Evolutionary conservation across 2,888 invertebrate genomes (phyloP), one percentile per base, ranked within the genome.

Genomic region (Watsonalla binaria): DNA sequence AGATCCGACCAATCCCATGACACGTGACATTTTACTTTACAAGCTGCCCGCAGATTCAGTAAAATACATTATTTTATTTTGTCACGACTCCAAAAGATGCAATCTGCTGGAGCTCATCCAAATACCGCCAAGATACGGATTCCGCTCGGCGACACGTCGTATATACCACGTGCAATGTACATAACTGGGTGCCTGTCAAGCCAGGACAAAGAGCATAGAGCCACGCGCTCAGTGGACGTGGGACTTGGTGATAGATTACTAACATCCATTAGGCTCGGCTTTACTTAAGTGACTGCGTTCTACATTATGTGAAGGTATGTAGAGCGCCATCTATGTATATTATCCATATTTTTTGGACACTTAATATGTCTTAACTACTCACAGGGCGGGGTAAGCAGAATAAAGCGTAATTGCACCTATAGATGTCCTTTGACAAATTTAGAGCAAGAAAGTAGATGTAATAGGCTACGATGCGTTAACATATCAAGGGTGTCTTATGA

Each of bases 181-280:
- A 37, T 15, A 49, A 2, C 14, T 49, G 35, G 6, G 37, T 14
- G 39, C 6, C 15, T 39, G 49, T 39, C 49, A 49, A 6, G 14
- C 8, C 51, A 6, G 45, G 55, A 53, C 53, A 51, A 52, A 51
- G 52, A 46, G 53, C 35, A 51, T 47, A 37, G 47, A 46, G 55
- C 37, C 24, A 45, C 45, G 45, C 45, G 35, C 55, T 42, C 42
- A 52, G 48, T 24, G 49, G 37, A 49, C 34, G 49, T 49, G 49
- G 37, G 14, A 14, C 37, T 37, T 49, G 49, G 59, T 64, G 72
- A 70, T 60, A 69, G 59, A 72, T 70, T 62, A 70, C 62, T 58
- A 14, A 50, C 62, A 60, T 62, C 70, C 72, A 70, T 71, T 71
- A 63, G 58, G 62, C 9, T 42, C 42, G 56, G 57, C 60, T 51